Evolutionary conservation across 2,797 vertebrate genomes (phyloP).

Genomic region (Pelobates cultripes): DNA sequence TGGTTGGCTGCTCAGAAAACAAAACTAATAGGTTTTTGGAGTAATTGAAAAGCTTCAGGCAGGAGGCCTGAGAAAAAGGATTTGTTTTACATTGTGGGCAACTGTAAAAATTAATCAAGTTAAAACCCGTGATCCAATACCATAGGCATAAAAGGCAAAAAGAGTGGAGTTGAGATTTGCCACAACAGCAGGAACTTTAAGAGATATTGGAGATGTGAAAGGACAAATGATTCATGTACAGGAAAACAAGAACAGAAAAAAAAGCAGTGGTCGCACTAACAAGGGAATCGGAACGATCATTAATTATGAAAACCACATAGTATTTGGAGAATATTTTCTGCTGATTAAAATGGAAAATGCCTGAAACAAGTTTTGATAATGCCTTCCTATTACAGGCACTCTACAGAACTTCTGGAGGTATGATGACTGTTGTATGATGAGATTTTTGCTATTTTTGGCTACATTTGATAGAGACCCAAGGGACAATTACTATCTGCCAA

Average conservation of each 20-base stretch:
- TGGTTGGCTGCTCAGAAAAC: conserved; percentile 40
- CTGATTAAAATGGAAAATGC: too few species aligned
- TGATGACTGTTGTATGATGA: too few species aligned
- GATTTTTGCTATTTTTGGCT: too few species aligned
- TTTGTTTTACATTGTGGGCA: conserved; percentile 35
- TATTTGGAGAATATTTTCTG: neutral
- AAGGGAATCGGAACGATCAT: conserved; percentile 7
- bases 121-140: conserved; percentile 37
- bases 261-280: conserved; percentile 8
- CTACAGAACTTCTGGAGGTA: too few species aligned
- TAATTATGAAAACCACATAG: conserved; percentile 14
- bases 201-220: neutral
- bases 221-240: conserved; percentile 19
- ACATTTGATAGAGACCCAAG: too few species aligned
- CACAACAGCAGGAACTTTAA: neutral
- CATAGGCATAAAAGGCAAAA: neutral
- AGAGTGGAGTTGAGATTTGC: neutral
- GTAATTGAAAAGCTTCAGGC: conserved; percentile 48
- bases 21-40: conserved; percentile 34
- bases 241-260: neutral
- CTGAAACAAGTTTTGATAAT: too few species aligned
- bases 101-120: conserved; percentile 46
- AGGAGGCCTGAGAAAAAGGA: conserved; percentile 15
- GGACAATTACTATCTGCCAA: too few species aligned
- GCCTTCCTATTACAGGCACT: too few species aligned